Base-by-base conservation (phyloP, 2,888 invertebrate species). In the Heliconius ismenius region DNA sequence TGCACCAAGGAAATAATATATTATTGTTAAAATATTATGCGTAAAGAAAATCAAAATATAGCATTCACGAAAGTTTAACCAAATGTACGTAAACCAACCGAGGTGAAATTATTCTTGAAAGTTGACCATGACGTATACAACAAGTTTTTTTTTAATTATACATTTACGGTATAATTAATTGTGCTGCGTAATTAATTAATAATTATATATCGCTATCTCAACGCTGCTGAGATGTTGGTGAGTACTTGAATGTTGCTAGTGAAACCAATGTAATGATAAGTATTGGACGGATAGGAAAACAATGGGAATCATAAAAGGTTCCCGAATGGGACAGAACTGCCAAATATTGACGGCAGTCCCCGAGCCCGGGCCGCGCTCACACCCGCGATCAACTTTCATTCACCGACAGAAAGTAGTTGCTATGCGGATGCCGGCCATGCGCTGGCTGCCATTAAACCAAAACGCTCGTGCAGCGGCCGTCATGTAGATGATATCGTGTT, bases 351-450 rank as follows among this genome's bases (percentile, higher is more conserved):
- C 81, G 86, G 85, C 86, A 86, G 83, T 86, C 49, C 85, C 87
- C 10, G 36, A 36, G 36, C 36, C 90, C 82, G 83, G 84, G 86
- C 88, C 87, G 86, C 87, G 86, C 87, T 89, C 91, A 88, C 89
- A 87, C 86, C 86, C 86, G 86, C 86, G 90, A 90, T 91, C 91
- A 92, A 94, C 93, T 94, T 94, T 94, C 93, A 91, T 93, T 93
- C 90, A 90, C 87, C 86, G 87, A 88, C 90, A 90, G 90, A 90
- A 90, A 90, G 89, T 90, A 91, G 93, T 94, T 93, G 92, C 93
- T 89, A 94, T 85, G 93, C 93, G 93, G 93, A 94, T 92, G 90
- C 91, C 88, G 91, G 89, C 88, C 90, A 86, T 89, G 86, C 89
- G 83, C 39, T 39, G 39, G 87, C 89, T 87, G 91, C 89, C 91